Base-by-base conservation (phyloP, 2,797 vertebrate species). In the Phyllotis vaccarum region DNA sequence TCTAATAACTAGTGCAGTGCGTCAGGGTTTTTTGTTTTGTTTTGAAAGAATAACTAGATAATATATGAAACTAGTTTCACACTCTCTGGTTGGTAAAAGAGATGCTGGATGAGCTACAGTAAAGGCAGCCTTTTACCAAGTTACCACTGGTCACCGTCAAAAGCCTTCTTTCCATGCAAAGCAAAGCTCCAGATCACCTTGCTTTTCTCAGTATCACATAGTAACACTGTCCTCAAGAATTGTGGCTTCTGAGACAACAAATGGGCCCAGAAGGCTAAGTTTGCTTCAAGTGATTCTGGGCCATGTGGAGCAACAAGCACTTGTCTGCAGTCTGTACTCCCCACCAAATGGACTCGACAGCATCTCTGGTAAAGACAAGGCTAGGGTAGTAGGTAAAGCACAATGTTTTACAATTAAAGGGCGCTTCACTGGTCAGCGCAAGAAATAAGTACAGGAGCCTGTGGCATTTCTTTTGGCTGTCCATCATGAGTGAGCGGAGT, bases 371-470 rank as follows among this genome's bases (percentile, higher is more conserved):
- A 98, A 98, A 98, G 98, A 98, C 98, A 99, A 99, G 98, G 98
- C 98, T 98, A 98, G 98, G 98, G 98, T 98, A 98, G 99, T 98
- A 99, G 98, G 98, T 99, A 98, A 99, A 99, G 98, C 98, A 99
- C 98, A 98, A 98, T 97, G 98, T 99, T 98, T 98, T 98, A 98
- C 98, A 98, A 98, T 98, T 98, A 98, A 97, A 98, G 98, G 96
- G 98, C 98, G 98, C 97, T 98, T 99, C 99, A 99, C 99, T 99
- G 99, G 98, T 99, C 99, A 97, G 99, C 99, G n/a, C 99, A 99
- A 98, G 99, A 99, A 98, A 99, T 99, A 98, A 99, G 99, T 97
- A 99, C 99, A 92, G 99, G 99, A 98, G 99, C 99, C 99, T 99
- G 99, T 97, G 99, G 98, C 95, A 99, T 99, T 98, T 99, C 99